phyloP scores from a whole-genome alignment of 2,797 vertebrate species.

The Malacoctenus gilli region DNA sequence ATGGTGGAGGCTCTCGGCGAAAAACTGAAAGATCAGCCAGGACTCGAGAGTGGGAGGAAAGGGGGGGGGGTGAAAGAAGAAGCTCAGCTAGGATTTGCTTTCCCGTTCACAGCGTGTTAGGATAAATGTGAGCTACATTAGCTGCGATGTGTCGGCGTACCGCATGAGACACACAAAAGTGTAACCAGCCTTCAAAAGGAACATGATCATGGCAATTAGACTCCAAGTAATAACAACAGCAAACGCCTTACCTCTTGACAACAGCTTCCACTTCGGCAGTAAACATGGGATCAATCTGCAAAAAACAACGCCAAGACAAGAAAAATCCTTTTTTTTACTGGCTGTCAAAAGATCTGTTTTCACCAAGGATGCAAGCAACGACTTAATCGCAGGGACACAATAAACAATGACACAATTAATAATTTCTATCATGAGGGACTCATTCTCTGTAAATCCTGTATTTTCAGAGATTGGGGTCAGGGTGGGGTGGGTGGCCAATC shows the following conservation, averaged over 20 bases:
- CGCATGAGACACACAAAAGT: slow-evolving; percentile 19
- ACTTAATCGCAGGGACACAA: slow-evolving; percentile 55
- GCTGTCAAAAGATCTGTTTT: slow-evolving; percentile 18
- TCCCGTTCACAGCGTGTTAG: slow-evolving; percentile 30
- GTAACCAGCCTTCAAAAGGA: slow-evolving; percentile 17
- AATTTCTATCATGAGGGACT: slow-evolving; percentile 69
- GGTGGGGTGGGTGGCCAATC: slow-evolving; percentile 78
- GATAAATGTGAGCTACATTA: slow-evolving; percentile 30
- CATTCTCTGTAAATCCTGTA: slow-evolving; percentile 68
- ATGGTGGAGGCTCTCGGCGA: slow-evolving; percentile 38
- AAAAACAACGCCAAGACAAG: slow-evolving; percentile 12
- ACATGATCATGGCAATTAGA: slow-evolving; percentile 21
- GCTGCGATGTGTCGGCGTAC: slow-evolving; percentile 12
- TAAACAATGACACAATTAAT: slow-evolving; percentile 65
- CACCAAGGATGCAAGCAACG: slow-evolving; percentile 44
- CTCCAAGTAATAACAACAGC: slow-evolving; percentile 5
- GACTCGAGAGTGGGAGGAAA: slow-evolving; percentile 29
- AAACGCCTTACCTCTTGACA: slow-evolving; percentile 79
- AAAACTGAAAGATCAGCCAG: slow-evolving; percentile 36
- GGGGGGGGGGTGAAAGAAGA: slow-evolving; percentile 23
- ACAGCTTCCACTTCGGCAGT: slow-evolving; percentile 84
- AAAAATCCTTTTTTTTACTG: slow-evolving; percentile 4
- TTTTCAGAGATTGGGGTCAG: slow-evolving; percentile 83
- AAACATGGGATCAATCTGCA: slow-evolving; percentile 88
- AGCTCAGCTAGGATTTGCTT: slow-evolving; percentile 23